Percentiles rank a stretch among this genome's conserved stretches.
phyloP scores from a whole-genome alignment of 1,140 invertebrate species.

The Ceratosolen fusciceps region DNA sequence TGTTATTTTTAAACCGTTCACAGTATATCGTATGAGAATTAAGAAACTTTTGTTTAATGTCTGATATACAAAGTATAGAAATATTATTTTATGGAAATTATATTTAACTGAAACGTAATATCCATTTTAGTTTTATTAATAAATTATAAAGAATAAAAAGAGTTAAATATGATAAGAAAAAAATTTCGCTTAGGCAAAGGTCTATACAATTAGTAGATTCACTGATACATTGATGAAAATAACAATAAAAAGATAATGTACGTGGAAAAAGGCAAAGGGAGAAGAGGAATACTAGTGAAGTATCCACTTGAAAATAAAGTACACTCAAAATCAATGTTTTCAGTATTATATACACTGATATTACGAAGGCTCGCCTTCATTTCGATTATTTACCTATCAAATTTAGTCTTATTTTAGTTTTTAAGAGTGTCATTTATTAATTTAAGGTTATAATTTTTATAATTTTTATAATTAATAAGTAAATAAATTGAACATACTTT shows the following conservation, averaged over 20 bases:
- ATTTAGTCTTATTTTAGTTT: not conserved
- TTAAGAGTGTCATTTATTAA: not conserved
- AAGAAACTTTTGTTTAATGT: too few species aligned
- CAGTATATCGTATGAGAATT: not conserved
- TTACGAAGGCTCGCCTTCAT: constrained; percentile 7
- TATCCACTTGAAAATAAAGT: constrained; percentile 57
- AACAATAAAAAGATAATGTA: constrained; percentile 36
- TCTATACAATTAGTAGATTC: constrained; percentile 4
- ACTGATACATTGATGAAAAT: not conserved
- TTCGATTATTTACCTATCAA: constrained; percentile 19
- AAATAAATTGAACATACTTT: too few species aligned
- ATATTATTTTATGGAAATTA: not conserved
- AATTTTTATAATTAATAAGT: too few species aligned
- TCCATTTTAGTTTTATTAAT: too few species aligned
- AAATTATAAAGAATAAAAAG: not conserved
- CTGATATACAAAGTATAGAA: not conserved
- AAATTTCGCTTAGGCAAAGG: constrained; percentile 28
- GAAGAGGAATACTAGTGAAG: constrained; percentile 61
- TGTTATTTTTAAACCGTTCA: constrained; percentile 23
- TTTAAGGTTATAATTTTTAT: not conserved
- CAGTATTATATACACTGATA: not conserved
- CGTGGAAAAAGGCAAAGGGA: constrained; percentile 43
- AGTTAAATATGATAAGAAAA: not conserved
- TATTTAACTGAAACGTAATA: not conserved
- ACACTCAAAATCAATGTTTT: constrained; percentile 26